phyloP scores from a whole-genome alignment of 2,888 invertebrate genomes.

The Sphaerophoria rueppellii region DNA sequence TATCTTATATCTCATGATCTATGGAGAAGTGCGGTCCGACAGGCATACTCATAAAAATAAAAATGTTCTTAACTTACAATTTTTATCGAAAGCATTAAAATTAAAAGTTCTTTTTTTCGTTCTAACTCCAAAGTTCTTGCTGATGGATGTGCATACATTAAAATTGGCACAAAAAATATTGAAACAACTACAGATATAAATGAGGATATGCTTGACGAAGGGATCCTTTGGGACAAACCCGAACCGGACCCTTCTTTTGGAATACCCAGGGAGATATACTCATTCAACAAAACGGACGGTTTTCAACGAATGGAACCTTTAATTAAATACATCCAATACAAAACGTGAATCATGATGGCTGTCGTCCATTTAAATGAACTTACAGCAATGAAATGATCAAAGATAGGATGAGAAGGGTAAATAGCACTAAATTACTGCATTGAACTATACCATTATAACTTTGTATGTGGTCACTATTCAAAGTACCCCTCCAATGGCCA shows the following conservation, averaged over 20 bases:
- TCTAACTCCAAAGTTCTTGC: conserved; percentile 42
- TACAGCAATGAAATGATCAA: conserved; percentile 36
- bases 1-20: too few relatives aligned
- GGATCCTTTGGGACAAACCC: too few relatives aligned
- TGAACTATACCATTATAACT: neutral
- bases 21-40: too few relatives aligned
- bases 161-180: conserved; percentile 65
- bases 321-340: conserved; percentile 64
- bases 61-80: neutral
- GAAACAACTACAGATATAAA: conserved; percentile 49
- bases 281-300: too few relatives aligned
- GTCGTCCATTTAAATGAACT: conserved; percentile 71
- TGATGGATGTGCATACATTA: conserved; percentile 63
- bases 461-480: too few relatives aligned
- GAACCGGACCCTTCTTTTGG: too few relatives aligned
- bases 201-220: too few relatives aligned
- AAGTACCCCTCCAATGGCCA: too few relatives aligned
- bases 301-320: too few relatives aligned
- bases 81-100: conserved; percentile 46
- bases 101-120: conserved; percentile 58
- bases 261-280: too few relatives aligned
- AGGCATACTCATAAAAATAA: too few relatives aligned
- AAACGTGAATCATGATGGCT: conserved; percentile 73
- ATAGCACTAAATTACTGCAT: conserved; percentile 68
- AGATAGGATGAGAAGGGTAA: conserved; percentile 12